Conservation (phyloP, 2,888 invertebrate species). For the Bellardia bayeri region DNA sequence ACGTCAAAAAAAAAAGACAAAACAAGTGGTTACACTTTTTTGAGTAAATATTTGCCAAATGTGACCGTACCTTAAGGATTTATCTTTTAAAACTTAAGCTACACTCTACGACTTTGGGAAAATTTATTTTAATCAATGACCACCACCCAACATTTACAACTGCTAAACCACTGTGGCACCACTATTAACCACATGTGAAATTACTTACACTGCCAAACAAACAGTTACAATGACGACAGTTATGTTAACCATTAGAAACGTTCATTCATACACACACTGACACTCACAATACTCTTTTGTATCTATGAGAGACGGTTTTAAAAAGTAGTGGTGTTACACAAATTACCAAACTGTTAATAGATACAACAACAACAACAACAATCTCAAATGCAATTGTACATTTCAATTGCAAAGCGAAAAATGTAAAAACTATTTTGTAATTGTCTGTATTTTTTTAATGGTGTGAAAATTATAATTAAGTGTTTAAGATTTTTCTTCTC, state of each 20-base stretch:
- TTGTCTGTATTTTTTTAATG: constrained; percentile 65
- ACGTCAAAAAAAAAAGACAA: no score
- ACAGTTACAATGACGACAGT: constrained; percentile 71
- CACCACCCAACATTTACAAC: no score
- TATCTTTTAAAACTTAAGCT: no score
- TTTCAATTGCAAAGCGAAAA: constrained; percentile 23
- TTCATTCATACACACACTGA: constrained; percentile 27
- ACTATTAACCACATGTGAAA: constrained; percentile 37
- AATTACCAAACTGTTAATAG: constrained; percentile 72
- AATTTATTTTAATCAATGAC: no score
- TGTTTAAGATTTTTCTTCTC: constrained; percentile 56
- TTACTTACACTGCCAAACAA: constrained; percentile 39
- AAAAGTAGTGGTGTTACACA: constrained; percentile 68
- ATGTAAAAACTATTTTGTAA: constrained; percentile 69
- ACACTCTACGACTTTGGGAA: no score
- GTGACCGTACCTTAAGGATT: no score
- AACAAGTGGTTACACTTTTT: no score
- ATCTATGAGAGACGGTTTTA: constrained; percentile 12
- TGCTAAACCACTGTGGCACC: constrained; percentile 10
- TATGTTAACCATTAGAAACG: constrained; percentile 67
- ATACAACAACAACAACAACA: constrained; percentile 54
- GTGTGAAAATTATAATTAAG: constrained; percentile 73
- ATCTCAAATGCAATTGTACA: constrained; percentile 17
- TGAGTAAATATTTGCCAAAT: no score
- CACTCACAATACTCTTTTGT: constrained; percentile 11